A percentile compares a stretch with the other conserved stretches of the same genome.
Conservation (phyloP, 2,888 invertebrate genomes). For the Ennomos fuscantarius region DNA sequence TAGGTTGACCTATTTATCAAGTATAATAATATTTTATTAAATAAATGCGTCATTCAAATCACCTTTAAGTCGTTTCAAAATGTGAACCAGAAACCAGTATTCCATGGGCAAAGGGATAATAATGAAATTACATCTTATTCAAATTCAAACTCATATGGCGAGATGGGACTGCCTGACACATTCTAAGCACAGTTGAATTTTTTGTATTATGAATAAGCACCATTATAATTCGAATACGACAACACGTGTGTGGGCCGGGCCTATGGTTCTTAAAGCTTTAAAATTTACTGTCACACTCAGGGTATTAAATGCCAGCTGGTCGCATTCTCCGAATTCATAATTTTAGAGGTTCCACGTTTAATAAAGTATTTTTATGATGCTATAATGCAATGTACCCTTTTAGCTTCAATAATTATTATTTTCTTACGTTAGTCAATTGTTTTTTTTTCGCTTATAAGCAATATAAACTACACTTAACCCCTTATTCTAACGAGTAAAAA, state of each 20-base stretch:
- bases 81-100: slow-evolving; percentile 13
- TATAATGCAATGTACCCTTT: no score
- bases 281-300: slow-evolving; percentile 32
- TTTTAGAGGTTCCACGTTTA: slow-evolving; percentile 16
- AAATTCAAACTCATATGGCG: slow-evolving; percentile 30
- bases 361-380: neutral
- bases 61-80: slow-evolving; percentile 27
- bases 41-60: slow-evolving; percentile 27
- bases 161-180: slow-evolving; percentile 26
- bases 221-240: slow-evolving; percentile 29
- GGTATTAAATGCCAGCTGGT: slow-evolving; percentile 24
- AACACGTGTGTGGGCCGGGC: slow-evolving; percentile 41
- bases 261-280: slow-evolving; percentile 30
- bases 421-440: slow-evolving; percentile 5
- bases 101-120: slow-evolving; percentile 24
- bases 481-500: no score
- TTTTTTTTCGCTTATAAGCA: no score
- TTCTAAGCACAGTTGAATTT: slow-evolving; percentile 36
- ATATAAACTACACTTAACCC: no score
- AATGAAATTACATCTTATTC: slow-evolving; percentile 35
- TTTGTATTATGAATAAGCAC: slow-evolving; percentile 38
- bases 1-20: neutral
- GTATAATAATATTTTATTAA: neutral
- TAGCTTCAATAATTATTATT: no score
- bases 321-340: slow-evolving; percentile 24